Conservation (phyloP, 2,888 invertebrate genomes). For the Cryptocephalus moraei region DNA sequence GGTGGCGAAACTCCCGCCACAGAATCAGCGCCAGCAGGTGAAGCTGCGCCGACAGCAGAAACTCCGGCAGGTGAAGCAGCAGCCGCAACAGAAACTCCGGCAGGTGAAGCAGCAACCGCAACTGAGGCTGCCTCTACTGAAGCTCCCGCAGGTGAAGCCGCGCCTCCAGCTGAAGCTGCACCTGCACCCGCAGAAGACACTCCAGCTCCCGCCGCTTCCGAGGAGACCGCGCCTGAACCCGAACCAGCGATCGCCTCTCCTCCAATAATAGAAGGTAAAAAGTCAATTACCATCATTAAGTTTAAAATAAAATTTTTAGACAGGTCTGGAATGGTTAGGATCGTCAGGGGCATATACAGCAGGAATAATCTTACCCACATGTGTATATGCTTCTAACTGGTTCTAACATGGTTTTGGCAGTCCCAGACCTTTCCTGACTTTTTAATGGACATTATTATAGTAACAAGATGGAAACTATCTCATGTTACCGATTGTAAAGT, state of each 20-base stretch:
- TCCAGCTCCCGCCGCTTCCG: conserved; percentile 21
- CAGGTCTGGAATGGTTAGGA: too few relatives aligned
- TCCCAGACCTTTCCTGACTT: too few relatives aligned
- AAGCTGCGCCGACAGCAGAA: conserved; percentile 18
- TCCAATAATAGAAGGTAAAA: conserved; percentile 16
- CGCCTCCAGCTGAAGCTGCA: conserved; percentile 30
- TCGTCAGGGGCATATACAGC: too few relatives aligned
- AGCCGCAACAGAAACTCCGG: conserved; percentile 20
- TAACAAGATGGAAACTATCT: too few relatives aligned
- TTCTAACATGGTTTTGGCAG: too few relatives aligned
- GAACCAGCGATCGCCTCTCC: conserved; percentile 10
- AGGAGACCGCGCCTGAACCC: conserved; percentile 15
- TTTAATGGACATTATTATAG: too few relatives aligned
- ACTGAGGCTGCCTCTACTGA: conserved; percentile 17
- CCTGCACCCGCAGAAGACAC: conserved; percentile 16
- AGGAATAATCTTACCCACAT: too few relatives aligned
- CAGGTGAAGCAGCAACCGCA: conserved; percentile 21
- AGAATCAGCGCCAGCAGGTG: conserved; percentile 15
- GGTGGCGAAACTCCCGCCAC: conserved; percentile 20
- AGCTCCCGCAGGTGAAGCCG: conserved; percentile 23
- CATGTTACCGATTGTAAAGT: too few relatives aligned
- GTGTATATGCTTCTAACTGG: too few relatives aligned
- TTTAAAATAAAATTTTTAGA: too few relatives aligned
- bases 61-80: conserved; percentile 28
- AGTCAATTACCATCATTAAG: too few relatives aligned